Conservation (phyloP, 64 coral and sea anemone genomes). For the Pachyseris speciosa region DNA sequence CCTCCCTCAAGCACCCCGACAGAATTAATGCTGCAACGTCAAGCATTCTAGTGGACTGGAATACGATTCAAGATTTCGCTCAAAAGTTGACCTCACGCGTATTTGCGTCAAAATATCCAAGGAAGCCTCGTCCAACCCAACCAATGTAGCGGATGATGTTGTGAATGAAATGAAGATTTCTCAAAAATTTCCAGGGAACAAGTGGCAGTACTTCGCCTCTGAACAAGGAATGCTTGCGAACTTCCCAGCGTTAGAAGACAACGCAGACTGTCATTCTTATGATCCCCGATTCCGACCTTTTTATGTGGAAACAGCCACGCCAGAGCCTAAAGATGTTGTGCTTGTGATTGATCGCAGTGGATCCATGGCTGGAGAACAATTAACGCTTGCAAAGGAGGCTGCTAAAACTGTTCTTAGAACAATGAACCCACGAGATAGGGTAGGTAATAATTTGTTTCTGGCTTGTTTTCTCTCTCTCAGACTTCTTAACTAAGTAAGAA, state of each 20-base stretch:
- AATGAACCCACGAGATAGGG: constrained; percentile 72
- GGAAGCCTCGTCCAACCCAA: background rate
- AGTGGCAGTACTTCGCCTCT: constrained; percentile 73
- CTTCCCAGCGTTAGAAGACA: constrained; percentile 29
- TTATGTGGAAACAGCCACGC: constrained; percentile 73
- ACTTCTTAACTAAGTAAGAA: too few species aligned
- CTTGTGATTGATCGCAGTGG: constrained; percentile 67
- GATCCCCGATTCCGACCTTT: constrained; percentile 66
- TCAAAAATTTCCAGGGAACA: constrained; percentile 4
- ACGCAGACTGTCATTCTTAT: constrained; percentile 36
- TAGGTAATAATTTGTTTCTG: too few species aligned
- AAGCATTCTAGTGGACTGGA: background rate
- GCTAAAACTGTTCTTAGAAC: constrained; percentile 70
- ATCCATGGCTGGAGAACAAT: constrained; percentile 33
- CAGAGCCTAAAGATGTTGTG: constrained; percentile 70
- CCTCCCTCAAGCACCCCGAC: background rate
- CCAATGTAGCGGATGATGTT: background rate
- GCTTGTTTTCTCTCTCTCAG: too few species aligned
- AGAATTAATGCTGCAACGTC: constrained; percentile 55
- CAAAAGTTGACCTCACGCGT: constrained; percentile 14
- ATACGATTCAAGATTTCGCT: constrained; percentile 58
- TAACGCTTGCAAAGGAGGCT: constrained; percentile 51
- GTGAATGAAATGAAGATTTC: constrained; percentile 27
- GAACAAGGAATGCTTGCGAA: constrained; percentile 11
- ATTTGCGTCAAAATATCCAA: constrained; percentile 1